phyloP scores from a whole-genome alignment of 2,888 invertebrate genomes.

The Sceliomorpha sp. region DNA sequence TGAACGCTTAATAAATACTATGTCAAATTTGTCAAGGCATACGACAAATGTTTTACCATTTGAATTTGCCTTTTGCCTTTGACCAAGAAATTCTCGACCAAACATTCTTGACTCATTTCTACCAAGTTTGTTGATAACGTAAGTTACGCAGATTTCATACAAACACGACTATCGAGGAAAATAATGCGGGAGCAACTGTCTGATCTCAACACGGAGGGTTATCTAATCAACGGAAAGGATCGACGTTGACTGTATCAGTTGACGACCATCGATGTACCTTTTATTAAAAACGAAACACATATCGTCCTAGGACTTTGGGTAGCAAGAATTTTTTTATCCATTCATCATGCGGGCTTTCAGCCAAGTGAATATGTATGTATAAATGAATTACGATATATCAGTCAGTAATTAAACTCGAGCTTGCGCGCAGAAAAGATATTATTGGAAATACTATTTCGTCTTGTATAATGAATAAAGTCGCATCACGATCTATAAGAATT shows the following conservation, averaged over 20 bases:
- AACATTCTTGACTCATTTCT: too few species aligned
- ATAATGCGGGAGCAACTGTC: too few species aligned
- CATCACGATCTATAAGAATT: conserved; percentile 19
- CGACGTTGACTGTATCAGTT: conserved; percentile 50
- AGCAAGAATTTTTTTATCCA: conserved; percentile 43
- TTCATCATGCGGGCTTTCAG: conserved; percentile 9
- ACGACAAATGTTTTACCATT: too few species aligned
- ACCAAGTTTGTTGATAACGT: too few species aligned
- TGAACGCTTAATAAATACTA: too few species aligned
- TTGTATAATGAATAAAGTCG: conserved; percentile 21
- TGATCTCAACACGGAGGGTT: conserved; percentile 30
- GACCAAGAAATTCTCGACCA: too few species aligned
- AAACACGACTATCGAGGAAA: too few species aligned
- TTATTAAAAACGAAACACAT: conserved; percentile 57
- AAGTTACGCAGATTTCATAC: too few species aligned
- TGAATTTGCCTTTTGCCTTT: too few species aligned
- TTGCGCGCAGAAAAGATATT: conserved; percentile 12
- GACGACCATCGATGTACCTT: conserved; percentile 58
- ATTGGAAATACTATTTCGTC: conserved; percentile 16
- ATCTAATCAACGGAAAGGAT: conserved; percentile 30
- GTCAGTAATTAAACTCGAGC: conserved; percentile 14
- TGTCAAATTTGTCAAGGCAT: too few species aligned
- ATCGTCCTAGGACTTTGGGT: conserved; percentile 61
- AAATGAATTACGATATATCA: conserved; percentile 5
- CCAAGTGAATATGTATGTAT: conserved; percentile 1